These are phyloP conservation scores for Tetheella fluctuosa DNA, from an alignment of 2,888 invertebrate genomes.

Conservation along the genomic window DNA sequence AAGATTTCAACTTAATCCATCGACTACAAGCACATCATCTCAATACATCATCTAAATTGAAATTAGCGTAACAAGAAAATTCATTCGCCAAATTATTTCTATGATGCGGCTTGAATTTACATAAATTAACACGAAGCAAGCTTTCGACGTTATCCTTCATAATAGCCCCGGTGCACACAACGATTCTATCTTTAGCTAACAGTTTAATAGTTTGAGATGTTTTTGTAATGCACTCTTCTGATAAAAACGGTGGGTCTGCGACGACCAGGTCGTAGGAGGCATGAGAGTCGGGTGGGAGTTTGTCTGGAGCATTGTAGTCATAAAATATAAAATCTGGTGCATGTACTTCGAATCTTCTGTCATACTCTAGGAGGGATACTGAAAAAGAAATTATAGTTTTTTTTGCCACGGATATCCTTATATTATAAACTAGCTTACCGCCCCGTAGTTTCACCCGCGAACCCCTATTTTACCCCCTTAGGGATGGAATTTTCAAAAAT, in stretches of 20 bases:
- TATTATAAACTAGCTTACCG: too few relatives aligned
- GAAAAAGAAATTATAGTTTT: constrained; percentile 50
- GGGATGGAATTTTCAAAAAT: too few relatives aligned
- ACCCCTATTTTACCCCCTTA: too few relatives aligned
- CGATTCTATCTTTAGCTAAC: constrained; percentile 89
- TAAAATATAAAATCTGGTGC: constrained; percentile 92
- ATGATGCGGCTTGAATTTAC: constrained; percentile 91
- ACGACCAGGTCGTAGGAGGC: constrained; percentile 91
- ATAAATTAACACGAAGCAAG: constrained; percentile 86
- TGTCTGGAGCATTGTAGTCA: constrained; percentile 92
- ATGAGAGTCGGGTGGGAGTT: constrained; percentile 85
- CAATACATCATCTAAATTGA: constrained; percentile 85
- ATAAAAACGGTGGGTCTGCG: constrained; percentile 97
- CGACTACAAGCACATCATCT: constrained; percentile 49
- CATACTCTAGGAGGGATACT: constrained; percentile 93
- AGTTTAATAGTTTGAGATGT: constrained; percentile 90
- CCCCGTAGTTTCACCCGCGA: too few relatives aligned
- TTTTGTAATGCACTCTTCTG: constrained; percentile 95
- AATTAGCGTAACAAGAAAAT: constrained; percentile 96
- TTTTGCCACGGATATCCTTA: too few relatives aligned
- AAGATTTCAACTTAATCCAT: too few relatives aligned
- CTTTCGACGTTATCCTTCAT: constrained; percentile 89
- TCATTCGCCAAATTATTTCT: constrained; percentile 96
- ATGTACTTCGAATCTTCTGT: constrained; percentile 91
- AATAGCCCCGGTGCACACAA: constrained; percentile 94